These are phyloP conservation scores for Brachypodius melanocephalos DNA, from an alignment of 2,113 vertebrate genomes.

Conservation along the genomic window DNA sequence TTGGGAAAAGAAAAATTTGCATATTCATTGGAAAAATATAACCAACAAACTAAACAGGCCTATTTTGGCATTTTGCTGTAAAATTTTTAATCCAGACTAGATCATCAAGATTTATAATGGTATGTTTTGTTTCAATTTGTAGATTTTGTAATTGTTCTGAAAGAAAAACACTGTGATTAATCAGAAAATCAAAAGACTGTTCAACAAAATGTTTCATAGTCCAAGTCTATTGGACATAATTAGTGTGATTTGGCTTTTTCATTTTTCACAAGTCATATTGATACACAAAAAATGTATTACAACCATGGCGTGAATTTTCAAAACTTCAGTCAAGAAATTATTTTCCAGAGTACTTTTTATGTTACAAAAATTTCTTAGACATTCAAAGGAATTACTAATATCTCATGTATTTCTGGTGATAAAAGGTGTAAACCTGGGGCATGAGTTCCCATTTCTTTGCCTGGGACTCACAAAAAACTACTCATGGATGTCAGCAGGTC, in stretches of 20 bases:
- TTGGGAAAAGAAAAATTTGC: neutral
- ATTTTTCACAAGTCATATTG: neutral
- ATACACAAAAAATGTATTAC: neutral
- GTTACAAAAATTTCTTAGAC: neutral
- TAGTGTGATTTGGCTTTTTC: neutral
- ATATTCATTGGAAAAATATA: neutral
- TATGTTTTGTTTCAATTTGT: neutral
- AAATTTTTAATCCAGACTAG: neutral
- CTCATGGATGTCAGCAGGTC: neutral
- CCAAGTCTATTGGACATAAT: neutral
- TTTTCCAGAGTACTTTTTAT: neutral
- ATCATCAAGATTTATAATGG: neutral
- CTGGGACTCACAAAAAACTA: neutral
- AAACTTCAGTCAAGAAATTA: neutral
- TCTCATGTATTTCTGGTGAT: neutral
- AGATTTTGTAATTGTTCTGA: neutral
- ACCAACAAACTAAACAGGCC: rapidly evolving
- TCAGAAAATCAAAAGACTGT: neutral
- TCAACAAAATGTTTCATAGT: neutral
- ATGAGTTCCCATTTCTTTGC: neutral
- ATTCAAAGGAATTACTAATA: neutral
- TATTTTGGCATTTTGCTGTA: neutral
- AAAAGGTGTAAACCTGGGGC: neutral
- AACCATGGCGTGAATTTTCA: neutral
- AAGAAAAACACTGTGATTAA: neutral